Evolutionary conservation across 1,140 invertebrate species (phyloP).

Genomic region (Drosophila santomea): DNA sequence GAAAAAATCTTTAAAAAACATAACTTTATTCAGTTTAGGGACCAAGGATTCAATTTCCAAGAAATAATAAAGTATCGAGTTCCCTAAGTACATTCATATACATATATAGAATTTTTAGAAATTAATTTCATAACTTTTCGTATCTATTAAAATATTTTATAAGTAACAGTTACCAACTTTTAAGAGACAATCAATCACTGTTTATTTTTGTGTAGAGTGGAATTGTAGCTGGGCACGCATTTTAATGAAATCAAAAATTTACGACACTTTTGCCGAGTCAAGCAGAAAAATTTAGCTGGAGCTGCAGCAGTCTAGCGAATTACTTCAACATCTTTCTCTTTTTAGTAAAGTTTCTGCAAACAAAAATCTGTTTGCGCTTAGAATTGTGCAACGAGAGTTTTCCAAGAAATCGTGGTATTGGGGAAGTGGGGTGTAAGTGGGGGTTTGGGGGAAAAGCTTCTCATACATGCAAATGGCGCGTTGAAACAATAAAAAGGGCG

Average conservation of each 20-base stretch:
- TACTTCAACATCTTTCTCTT: slow-evolving; percentile 2
- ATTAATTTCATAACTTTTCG: not conserved
- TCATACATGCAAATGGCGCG: slow-evolving; percentile 69
- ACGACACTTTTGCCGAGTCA: slow-evolving; percentile 74
- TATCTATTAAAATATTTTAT: not conserved
- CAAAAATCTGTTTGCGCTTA: slow-evolving; percentile 73
- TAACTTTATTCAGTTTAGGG: too few species aligned
- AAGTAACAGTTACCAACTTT: not conserved
- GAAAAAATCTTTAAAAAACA: not conserved
- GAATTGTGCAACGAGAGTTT: slow-evolving; percentile 52
- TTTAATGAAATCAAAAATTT: slow-evolving; percentile 80
- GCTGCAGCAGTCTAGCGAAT: slow-evolving; percentile 24
- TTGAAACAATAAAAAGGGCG: slow-evolving; percentile 69
- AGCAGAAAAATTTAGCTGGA: slow-evolving; percentile 63
- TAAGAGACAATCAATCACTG: not conserved
- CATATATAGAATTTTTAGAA: too few species aligned
- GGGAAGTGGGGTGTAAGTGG: not conserved
- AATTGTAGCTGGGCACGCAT: slow-evolving; percentile 57
- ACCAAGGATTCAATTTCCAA: too few species aligned
- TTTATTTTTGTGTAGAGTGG: not conserved
- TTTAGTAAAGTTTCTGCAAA: slow-evolving; percentile 51
- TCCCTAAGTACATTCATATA: too few species aligned
- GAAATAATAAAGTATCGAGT: too few species aligned
- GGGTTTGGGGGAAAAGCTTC: not conserved
- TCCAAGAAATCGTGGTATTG: not conserved